Evolutionary conservation across 1,140 invertebrate species (phyloP), one percentile per base, ranked within the genome.

Genomic region (Tetraneura akinire): DNA sequence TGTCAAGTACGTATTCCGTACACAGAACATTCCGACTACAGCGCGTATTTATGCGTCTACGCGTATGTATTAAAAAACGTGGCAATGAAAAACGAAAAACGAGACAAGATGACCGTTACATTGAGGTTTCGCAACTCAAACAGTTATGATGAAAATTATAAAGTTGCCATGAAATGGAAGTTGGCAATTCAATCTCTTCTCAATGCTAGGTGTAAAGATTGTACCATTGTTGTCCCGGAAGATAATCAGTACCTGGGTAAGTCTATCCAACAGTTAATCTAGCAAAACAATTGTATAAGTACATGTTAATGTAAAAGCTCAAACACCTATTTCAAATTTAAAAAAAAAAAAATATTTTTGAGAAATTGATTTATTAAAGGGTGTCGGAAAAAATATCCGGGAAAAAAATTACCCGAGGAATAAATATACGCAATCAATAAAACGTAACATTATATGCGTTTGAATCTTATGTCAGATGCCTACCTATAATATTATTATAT

Each of bases 1-100:
- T 70, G 42, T 26, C 73, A 42, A 14, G 53, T 76, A 0, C 73
- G 73, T 1, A 23, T 76, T 1, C 73, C 73, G 0, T 76, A 60
- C 21, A n/a, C 18, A 6, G 73, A 76, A 14, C 18, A 11, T 0
- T 6, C 21, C 2, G 73, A 76, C 13, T 57, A 21, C n/a, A 92
- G 91, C 83, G 93, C 93, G 16, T 96, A 94, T 87, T 87, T 96
- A 9, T 94, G 94, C 84, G 90, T 96, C 82, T 96, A 95, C 84
- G 91, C 94, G 1, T 96, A 96, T 85, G 90, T 91, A 60, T 85
- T 94, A 81, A 92, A 93, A 83, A 92, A 91, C 84, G 89, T 89
- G 57, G 89, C 91, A n/a, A 87, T 90, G 55, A 90, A 90, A 81
- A 88, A 86, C 51, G 83, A 87, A 80, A 90, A 91, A 84, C 88